Conservation (phyloP, 2,888 invertebrate genomes). For the Nemotelus nigrinus region DNA sequence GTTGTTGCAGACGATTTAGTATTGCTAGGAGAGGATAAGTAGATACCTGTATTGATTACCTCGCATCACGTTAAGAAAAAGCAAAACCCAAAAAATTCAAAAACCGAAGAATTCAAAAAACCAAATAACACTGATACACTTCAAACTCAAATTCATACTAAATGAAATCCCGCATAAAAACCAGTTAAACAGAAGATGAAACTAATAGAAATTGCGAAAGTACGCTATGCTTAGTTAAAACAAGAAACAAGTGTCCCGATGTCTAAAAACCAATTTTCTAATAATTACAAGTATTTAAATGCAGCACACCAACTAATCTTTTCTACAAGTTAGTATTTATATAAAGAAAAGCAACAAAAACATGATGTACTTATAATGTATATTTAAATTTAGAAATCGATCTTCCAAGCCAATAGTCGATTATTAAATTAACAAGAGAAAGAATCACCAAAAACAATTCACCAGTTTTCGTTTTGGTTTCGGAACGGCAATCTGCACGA, state of each 20-base stretch:
- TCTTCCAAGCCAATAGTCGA: conserved; percentile 45
- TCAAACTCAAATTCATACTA: conserved; percentile 2
- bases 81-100: conserved; percentile 9
- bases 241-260: conserved; percentile 35
- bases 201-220: conserved; percentile 39
- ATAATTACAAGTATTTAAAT: conserved; percentile 28
- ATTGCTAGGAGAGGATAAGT: conserved; percentile 77
- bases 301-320: conserved; percentile 44
- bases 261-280: conserved; percentile 39
- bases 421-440: conserved; percentile 32
- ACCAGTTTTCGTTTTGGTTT: conserved; percentile 3
- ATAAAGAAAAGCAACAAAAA: conserved; percentile 19
- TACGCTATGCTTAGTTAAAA: conserved; percentile 43
- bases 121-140: conserved; percentile 10
- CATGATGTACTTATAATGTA: conserved; percentile 37
- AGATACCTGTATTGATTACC: conserved; percentile 55
- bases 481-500: conserved; percentile 26
- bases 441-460: not conserved
- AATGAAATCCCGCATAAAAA: conserved; percentile 5
- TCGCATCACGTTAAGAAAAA: conserved; percentile 42
- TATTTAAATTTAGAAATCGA: conserved; percentile 43
- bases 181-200: not conserved
- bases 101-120: conserved; percentile 30
- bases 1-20: conserved; percentile 94
- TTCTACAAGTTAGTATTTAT: conserved; percentile 44